phyloP scores from a whole-genome alignment of 2,113 vertebrate species.

The Rattus rattus region DNA sequence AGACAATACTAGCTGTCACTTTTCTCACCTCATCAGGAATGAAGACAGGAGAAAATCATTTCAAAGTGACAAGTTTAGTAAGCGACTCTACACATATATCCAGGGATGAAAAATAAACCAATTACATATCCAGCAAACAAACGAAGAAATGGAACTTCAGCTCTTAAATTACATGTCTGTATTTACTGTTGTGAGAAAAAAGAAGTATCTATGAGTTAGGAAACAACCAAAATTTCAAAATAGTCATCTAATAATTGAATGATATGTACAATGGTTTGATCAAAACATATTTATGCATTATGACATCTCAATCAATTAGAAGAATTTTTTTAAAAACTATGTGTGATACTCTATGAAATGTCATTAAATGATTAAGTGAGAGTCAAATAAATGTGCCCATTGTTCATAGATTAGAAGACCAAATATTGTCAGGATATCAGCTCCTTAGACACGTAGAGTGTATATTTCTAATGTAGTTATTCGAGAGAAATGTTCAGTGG shows the following conservation, averaged over 20 bases:
- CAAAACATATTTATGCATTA: background rate
- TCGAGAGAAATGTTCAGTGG: background rate
- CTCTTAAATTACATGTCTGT: background rate
- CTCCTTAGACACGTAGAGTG: background rate
- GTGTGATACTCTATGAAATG: background rate
- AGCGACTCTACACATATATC: background rate
- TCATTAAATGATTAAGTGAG: background rate
- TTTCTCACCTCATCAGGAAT: background rate
- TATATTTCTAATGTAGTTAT: background rate
- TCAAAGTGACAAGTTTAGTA: constrained; percentile 1
- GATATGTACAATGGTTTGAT: background rate
- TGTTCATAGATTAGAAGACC: background rate
- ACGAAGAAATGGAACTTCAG: constrained; percentile 22
- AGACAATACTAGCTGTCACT: background rate
- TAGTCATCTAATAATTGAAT: background rate
- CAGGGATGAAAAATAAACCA: background rate
- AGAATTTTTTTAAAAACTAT: background rate
- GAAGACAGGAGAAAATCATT: constrained; percentile 8
- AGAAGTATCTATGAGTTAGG: constrained; percentile 28
- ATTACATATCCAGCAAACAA: background rate
- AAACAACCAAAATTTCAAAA: background rate
- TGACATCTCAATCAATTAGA: background rate
- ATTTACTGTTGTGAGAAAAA: background rate
- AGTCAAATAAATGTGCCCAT: background rate
- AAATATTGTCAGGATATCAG: background rate